Conservation (phyloP, 2,888 invertebrate species). For the Plebejus melissa region DNA sequence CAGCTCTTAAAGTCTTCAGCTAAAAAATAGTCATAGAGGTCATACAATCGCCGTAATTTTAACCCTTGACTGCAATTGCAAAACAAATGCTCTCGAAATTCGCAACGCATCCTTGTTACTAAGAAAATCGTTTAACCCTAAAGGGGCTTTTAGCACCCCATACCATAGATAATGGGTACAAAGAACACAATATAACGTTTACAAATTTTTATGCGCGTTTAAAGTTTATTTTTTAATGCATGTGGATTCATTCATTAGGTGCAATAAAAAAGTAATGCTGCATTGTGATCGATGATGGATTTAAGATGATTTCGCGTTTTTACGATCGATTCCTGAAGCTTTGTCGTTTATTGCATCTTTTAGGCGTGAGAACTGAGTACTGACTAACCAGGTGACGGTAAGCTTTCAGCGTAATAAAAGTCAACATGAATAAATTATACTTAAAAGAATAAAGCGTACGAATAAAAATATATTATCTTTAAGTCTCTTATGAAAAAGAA, state of each 20-base stretch:
- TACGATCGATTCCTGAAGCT: conserved; percentile 63
- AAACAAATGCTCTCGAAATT: conserved; percentile 21
- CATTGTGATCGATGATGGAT: conserved; percentile 70
- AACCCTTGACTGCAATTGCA: conserved; percentile 12
- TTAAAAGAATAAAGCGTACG: background rate
- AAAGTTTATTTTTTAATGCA: conserved; percentile 72
- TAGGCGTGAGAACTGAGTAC: conserved; percentile 69
- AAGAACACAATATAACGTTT: conserved; percentile 55
- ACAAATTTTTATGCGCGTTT: conserved; percentile 71
- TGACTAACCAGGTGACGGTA: conserved; percentile 34
- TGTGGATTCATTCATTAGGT: conserved; percentile 55
- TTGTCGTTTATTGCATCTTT: conserved; percentile 55
- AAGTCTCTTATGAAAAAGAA: too few relatives aligned
- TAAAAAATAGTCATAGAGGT: background rate
- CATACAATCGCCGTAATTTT: conserved; percentile 12
- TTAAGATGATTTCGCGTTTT: conserved; percentile 72
- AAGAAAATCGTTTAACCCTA: conserved; percentile 33
- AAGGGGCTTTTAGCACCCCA: conserved; percentile 58
- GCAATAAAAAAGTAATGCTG: conserved; percentile 71
- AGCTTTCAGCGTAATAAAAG: conserved; percentile 5
- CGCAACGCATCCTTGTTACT: conserved; percentile 29
- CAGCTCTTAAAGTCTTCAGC: background rate
- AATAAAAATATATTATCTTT: background rate
- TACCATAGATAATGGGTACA: conserved; percentile 47
- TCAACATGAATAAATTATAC: background rate